These are phyloP conservation scores for Burhinus bistriatus DNA, from an alignment of 2,113 vertebrate species.

Conservation along the genomic window DNA sequence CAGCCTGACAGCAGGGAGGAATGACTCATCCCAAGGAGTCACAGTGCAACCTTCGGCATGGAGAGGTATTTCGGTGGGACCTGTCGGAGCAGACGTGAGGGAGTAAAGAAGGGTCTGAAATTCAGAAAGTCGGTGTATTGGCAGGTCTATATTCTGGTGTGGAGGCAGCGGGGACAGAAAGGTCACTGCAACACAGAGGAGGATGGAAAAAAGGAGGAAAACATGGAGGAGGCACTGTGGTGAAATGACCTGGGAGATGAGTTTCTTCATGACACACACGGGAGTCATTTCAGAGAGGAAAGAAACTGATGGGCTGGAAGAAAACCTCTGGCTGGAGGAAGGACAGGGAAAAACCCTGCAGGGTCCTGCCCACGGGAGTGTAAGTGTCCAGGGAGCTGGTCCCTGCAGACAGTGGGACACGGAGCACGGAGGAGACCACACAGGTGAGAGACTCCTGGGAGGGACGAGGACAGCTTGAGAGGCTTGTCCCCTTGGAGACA, in stretches of 20 bases:
- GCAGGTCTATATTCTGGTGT: neutral
- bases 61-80: neutral
- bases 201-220: neutral
- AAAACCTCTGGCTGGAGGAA: neutral
- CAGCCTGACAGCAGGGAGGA: rapidly evolving
- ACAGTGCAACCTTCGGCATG: rapidly evolving
- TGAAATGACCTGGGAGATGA: neutral
- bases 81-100: rapidly evolving
- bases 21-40: neutral
- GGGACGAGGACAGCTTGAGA: neutral
- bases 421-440: neutral
- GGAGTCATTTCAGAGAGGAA: neutral
- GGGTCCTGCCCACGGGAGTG: neutral
- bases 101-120: neutral
- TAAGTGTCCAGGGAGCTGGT: neutral
- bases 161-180: neutral
- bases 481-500: neutral
- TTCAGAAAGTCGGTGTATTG: rapidly evolving
- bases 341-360: neutral
- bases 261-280: neutral
- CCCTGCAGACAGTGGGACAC: neutral
- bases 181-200: neutral
- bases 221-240: rapidly evolving
- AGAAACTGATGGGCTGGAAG: neutral
- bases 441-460: neutral